A percentile compares a stretch with the other conserved stretches of the same genome.
These are phyloP conservation scores for Zhengitettix transpicula DNA, from an alignment of 2,888 invertebrate species.

Conservation along the genomic window DNA sequence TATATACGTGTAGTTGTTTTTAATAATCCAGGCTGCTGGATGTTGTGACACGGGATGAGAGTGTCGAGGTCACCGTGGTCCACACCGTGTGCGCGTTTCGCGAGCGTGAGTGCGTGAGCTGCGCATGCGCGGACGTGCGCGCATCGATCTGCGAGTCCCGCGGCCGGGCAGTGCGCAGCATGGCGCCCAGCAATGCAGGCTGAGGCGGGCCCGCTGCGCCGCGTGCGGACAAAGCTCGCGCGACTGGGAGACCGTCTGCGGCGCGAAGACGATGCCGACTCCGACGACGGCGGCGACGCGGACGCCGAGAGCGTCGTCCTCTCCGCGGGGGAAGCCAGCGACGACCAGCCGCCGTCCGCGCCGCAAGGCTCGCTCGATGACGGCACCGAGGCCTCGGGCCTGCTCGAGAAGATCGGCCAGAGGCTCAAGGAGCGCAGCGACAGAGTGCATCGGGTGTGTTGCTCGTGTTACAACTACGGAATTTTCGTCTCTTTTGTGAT, in stretches of 20 bases:
- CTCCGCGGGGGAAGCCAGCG: slow-evolving; percentile 5
- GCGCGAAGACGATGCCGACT: slow-evolving; percentile 4
- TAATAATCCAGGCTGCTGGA: no score
- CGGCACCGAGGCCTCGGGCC: background rate
- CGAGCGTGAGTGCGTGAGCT: no score
- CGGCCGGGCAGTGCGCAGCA: slow-evolving; percentile 1
- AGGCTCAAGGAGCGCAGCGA: slow-evolving; percentile 37
- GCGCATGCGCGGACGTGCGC: slow-evolving; percentile 2
- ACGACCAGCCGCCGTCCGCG: background rate
- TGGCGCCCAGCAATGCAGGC: background rate
- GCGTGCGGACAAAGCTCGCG: slow-evolving; percentile 13
- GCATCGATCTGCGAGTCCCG: slow-evolving; percentile 5
- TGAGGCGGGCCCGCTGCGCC: slow-evolving; percentile 9
- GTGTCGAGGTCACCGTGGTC: no score
- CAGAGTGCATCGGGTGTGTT: slow-evolving; percentile 41
- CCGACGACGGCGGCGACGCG: background rate
- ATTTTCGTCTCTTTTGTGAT: no score
- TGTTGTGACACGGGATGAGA: no score
- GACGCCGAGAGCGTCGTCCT: slow-evolving; percentile 1
- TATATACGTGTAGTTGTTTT: no score
- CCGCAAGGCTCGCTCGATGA: background rate
- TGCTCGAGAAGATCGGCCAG: slow-evolving; percentile 21
- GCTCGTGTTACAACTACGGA: no score
- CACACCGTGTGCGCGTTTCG: no score
- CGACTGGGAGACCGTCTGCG: slow-evolving; percentile 10